These are phyloP conservation scores for Pachliopta kotzebuea DNA, from an alignment of 2,888 invertebrate genomes.

Conservation along the genomic window DNA sequence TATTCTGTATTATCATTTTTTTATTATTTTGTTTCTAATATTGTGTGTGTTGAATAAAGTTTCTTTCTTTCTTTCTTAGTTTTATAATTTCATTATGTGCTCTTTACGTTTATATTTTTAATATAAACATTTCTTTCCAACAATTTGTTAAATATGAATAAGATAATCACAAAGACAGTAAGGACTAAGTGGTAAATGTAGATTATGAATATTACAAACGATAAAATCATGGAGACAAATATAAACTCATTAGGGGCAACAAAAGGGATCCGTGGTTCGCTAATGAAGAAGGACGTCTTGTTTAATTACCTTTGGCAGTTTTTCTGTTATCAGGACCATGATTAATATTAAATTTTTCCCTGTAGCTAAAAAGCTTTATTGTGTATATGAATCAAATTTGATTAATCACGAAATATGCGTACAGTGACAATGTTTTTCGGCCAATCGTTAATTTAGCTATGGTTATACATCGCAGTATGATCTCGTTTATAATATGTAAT, in stretches of 20 bases:
- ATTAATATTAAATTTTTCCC: slow-evolving; percentile 69
- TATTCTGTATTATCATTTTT: no score
- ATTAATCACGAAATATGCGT: not conserved
- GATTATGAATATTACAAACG: slow-evolving; percentile 19
- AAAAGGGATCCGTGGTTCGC: slow-evolving; percentile 58
- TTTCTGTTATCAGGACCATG: slow-evolving; percentile 63
- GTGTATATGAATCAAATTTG: not conserved
- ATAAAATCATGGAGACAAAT: slow-evolving; percentile 46
- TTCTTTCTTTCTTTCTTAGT: no score
- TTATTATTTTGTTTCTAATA: no score
- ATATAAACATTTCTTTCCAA: no score
- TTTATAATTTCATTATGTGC: no score
- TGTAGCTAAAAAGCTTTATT: slow-evolving; percentile 41
- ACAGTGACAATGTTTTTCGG: not conserved
- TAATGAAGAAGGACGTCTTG: slow-evolving; percentile 75
- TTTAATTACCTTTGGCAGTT: slow-evolving; percentile 76
- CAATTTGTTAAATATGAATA: no score
- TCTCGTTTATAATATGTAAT: not conserved
- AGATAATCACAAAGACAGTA: no score
- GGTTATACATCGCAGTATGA: not conserved
- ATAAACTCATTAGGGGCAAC: slow-evolving; percentile 66
- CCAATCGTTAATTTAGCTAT: not conserved
- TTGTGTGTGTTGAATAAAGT: no score
- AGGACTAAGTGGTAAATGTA: slow-evolving; percentile 3
- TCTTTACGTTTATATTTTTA: no score